Evolutionary conservation across 2,888 invertebrate species (phyloP).

Genomic region (Xylota sylvarum): DNA sequence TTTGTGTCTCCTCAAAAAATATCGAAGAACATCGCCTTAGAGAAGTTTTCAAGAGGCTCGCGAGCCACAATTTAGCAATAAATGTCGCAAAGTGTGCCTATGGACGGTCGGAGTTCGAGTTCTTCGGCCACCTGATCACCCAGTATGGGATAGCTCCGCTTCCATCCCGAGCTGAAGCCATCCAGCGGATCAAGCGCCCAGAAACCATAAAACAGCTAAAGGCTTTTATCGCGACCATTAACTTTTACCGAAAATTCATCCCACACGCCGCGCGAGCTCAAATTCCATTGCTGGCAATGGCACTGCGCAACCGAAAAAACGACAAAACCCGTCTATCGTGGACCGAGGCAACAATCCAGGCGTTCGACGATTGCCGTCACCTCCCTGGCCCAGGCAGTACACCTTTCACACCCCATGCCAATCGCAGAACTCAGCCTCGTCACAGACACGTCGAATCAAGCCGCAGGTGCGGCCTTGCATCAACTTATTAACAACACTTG

Average conservation of each 20-base stretch:
- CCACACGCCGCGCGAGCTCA: slow-evolving; percentile 26
- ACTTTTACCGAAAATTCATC: slow-evolving; percentile 41
- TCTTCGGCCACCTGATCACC: slow-evolving; percentile 28
- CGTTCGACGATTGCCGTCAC: slow-evolving; percentile 17
- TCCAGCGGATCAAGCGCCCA: too few relatives aligned
- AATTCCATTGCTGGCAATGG: slow-evolving; percentile 21
- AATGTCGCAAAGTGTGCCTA: slow-evolving; percentile 48
- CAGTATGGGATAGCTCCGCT: slow-evolving; percentile 13
- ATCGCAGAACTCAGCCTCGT: not conserved
- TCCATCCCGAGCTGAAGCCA: slow-evolving; percentile 12
- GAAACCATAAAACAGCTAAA: not conserved
- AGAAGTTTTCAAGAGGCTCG: slow-evolving; percentile 41
- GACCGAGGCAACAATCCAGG: slow-evolving; percentile 1
- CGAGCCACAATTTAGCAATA: slow-evolving; percentile 30
- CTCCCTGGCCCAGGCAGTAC: too few relatives aligned
- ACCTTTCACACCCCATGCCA: too few relatives aligned
- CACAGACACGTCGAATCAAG: slow-evolving; percentile 23
- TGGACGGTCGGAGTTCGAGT: slow-evolving; percentile 17
- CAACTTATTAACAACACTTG: too few relatives aligned
- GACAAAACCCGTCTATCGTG: slow-evolving; percentile 17
- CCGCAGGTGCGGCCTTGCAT: too few relatives aligned
- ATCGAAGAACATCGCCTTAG: slow-evolving; percentile 42
- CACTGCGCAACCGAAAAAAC: slow-evolving; percentile 16
- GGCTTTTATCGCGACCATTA: slow-evolving; percentile 38
- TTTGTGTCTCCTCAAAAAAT: slow-evolving; percentile 20